phyloP scores from a whole-genome alignment of 2,113 vertebrate species.

The Hypanus sabinus region DNA sequence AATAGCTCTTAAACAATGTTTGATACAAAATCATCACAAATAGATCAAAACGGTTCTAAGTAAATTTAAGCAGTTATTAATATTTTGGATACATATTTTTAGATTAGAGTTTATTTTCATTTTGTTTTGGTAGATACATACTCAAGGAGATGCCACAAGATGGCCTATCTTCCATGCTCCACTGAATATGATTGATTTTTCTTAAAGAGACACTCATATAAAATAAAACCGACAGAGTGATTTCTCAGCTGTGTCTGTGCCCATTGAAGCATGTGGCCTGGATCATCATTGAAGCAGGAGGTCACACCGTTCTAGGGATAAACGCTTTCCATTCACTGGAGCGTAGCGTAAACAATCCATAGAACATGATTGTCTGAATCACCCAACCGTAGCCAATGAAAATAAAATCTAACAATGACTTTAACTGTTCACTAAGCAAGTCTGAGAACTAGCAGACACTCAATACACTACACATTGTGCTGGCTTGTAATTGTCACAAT shows the following conservation, averaged over 20 bases:
- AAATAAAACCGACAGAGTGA: conserved; percentile 35
- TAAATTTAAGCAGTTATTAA: not conserved
- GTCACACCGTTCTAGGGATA: conserved; percentile 64
- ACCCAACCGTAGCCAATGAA: conserved; percentile 41
- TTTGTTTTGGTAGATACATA: not conserved
- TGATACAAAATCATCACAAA: not conserved
- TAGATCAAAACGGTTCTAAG: not conserved
- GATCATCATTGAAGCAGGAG: conserved; percentile 57
- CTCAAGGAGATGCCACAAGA: not conserved
- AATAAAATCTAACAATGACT: conserved; percentile 36
- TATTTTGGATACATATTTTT: not conserved
- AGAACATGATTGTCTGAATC: conserved; percentile 54
- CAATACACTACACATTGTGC: not conserved
- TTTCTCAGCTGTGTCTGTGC: conserved; percentile 36
- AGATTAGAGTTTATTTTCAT: not conserved
- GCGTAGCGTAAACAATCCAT: conserved; percentile 61
- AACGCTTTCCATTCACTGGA: conserved; percentile 58
- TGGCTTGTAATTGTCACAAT: conserved; percentile 30
- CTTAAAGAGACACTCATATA: conserved; percentile 37
- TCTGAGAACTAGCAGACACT: conserved; percentile 27
- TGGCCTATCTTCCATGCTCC: not conserved
- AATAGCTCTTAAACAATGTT: not conserved
- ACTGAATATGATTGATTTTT: conserved; percentile 37
- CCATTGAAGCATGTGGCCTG: conserved; percentile 56
- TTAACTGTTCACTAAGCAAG: conserved; percentile 36